These are phyloP conservation scores for Lateolabrax maculatus DNA, from an alignment of 2,797 vertebrate species.

Conservation along the genomic window DNA sequence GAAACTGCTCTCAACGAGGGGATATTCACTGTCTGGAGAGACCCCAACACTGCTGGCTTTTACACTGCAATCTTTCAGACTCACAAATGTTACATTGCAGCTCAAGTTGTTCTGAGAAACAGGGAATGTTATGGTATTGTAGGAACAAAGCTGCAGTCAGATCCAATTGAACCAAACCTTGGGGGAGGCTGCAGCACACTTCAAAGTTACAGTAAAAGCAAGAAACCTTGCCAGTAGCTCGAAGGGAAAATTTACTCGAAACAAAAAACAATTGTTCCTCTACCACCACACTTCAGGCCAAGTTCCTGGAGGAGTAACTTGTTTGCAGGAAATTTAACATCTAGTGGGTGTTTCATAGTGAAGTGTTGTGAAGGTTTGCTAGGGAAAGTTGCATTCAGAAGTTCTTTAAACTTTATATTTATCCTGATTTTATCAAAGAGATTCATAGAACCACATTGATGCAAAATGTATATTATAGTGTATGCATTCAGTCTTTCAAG, in stretches of 20 bases:
- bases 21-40: constrained; percentile 50
- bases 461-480: not conserved
- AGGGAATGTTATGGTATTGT: constrained; percentile 25
- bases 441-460: not conserved
- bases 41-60: constrained; percentile 33
- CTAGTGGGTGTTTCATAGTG: constrained; percentile 46
- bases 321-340: constrained; percentile 49
- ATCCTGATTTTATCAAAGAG: not conserved
- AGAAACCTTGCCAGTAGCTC: constrained; percentile 60
- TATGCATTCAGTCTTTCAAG: not conserved
- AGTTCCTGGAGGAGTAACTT: constrained; percentile 57
- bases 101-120: constrained; percentile 48
- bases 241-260: constrained; percentile 63
- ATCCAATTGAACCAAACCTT: constrained; percentile 59
- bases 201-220: constrained; percentile 64
- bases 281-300: constrained; percentile 43
- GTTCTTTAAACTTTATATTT: constrained; percentile 13
- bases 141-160: constrained; percentile 62
- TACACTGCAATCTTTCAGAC: constrained; percentile 46
- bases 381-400: constrained; percentile 13
- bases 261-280: constrained; percentile 69
- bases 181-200: constrained; percentile 59
- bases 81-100: constrained; percentile 45
- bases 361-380: not conserved
- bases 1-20: not conserved